Conservation (phyloP, 2,113 vertebrate genomes). For the Talpa occidentalis region DNA sequence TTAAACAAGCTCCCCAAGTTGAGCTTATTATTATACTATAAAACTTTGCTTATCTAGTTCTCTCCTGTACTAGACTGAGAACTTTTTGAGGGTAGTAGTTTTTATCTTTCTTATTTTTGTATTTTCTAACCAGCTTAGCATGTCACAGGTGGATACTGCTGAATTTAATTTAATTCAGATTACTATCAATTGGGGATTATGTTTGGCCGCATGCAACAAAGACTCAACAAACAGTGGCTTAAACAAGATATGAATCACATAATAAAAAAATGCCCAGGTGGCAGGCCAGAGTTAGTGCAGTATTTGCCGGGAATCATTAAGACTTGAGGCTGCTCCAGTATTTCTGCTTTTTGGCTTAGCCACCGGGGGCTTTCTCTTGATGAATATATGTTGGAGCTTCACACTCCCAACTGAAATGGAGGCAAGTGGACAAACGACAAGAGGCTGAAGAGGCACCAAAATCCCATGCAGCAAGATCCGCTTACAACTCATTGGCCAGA, state of each 20-base stretch:
- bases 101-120: not conserved
- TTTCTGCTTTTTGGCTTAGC: not conserved
- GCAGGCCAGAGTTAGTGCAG: not conserved
- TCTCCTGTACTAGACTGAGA: not conserved
- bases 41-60: not conserved
- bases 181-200: not conserved
- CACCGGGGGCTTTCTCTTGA: not conserved
- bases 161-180: not conserved
- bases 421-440: not conserved
- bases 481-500: not conserved
- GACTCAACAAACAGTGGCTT: not conserved
- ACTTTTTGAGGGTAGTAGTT: not conserved
- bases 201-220: not conserved
- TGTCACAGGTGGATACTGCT: not conserved
- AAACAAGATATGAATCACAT: not conserved
- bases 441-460: accelerated
- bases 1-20: conserved; percentile 4
- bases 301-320: too few relatives aligned
- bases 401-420: not conserved
- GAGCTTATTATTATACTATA: not conserved
- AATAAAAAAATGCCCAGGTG: not conserved
- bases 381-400: accelerated
- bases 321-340: not conserved
- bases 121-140: not conserved
- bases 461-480: accelerated